A percentile compares a stretch with the other conserved stretches of the same genome.
phyloP scores from a whole-genome alignment of 1,140 invertebrate species.

The Drosophila ananassae region DNA sequence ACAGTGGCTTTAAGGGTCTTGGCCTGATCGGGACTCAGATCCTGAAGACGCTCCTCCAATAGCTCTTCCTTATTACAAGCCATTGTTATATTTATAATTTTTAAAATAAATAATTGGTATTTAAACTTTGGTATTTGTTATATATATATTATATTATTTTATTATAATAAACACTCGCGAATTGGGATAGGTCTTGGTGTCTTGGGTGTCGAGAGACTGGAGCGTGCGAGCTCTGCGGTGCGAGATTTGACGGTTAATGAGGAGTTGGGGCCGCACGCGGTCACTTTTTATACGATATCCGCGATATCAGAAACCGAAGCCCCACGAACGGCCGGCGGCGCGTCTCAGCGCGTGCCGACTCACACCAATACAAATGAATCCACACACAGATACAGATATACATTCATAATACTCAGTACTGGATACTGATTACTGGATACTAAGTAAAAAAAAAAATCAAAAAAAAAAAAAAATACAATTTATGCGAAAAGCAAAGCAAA shows the following conservation, averaged over 20 bases:
- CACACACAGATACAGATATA: background rate
- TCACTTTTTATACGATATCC: constrained; percentile 16
- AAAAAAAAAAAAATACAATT: no score
- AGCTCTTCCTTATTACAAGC: background rate
- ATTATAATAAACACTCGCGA: background rate
- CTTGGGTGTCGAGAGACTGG: no score
- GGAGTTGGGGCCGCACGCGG: constrained; percentile 23
- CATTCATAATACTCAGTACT: background rate
- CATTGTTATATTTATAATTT: background rate
- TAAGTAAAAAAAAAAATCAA: background rate
- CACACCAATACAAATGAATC: constrained; percentile 1
- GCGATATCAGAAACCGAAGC: constrained; percentile 35
- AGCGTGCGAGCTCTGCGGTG: constrained; percentile 27
- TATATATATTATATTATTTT: background rate
- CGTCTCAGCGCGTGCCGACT: constrained; percentile 14
- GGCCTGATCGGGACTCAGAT: background rate
- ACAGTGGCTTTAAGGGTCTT: background rate
- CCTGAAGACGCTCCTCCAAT: background rate
- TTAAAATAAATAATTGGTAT: background rate
- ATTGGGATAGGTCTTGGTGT: no score
- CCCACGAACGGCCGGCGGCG: constrained; percentile 15
- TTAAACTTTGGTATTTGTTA: constrained; percentile 4
- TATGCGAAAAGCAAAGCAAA: background rate
- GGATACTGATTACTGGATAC: background rate
- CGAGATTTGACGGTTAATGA: constrained; percentile 44